A percentile compares a stretch with the other conserved stretches of the same genome.
Evolutionary conservation across 2,888 invertebrate genomes (phyloP).

Genomic region (Aporophyla lueneburgensis): DNA sequence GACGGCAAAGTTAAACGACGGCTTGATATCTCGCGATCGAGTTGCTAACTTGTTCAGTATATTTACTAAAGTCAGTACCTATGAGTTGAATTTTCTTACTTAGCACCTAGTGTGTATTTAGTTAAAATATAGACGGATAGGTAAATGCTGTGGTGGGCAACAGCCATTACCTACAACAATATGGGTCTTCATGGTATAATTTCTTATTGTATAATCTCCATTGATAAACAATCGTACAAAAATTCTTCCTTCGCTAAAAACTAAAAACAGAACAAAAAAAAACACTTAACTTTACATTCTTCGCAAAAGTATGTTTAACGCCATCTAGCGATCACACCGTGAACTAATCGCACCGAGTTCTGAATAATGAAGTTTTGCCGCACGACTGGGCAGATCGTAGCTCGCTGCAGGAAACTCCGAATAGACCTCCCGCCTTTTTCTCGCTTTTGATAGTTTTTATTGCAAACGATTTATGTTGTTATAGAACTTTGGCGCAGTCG

Average conservation of each 20-base stretch:
- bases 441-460: slow-evolving; percentile 45
- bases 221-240: not conserved
- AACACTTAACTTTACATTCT: not conserved
- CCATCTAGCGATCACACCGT: slow-evolving; percentile 57
- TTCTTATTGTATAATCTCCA: not conserved
- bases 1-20: slow-evolving; percentile 33
- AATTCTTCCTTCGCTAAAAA: not conserved
- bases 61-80: not conserved
- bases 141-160: not conserved
- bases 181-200: not conserved
- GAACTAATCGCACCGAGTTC: slow-evolving; percentile 48
- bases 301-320: slow-evolving; percentile 29
- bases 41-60: slow-evolving; percentile 27
- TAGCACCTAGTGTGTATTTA: too few species aligned
- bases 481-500: slow-evolving; percentile 36
- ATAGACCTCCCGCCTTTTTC: slow-evolving; percentile 42
- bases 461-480: slow-evolving; percentile 48
- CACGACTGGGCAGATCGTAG: slow-evolving; percentile 56
- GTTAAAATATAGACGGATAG: not conserved
- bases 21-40: slow-evolving; percentile 20
- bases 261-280: not conserved
- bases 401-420: slow-evolving; percentile 37
- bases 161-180: too few species aligned
- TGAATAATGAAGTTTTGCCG: slow-evolving; percentile 57
- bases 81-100: not conserved